A percentile compares a stretch with the other conserved stretches of the same genome.
These are phyloP conservation scores for Drosophila watanabei DNA, from an alignment of 1,140 invertebrate species.

Conservation along the genomic window DNA sequence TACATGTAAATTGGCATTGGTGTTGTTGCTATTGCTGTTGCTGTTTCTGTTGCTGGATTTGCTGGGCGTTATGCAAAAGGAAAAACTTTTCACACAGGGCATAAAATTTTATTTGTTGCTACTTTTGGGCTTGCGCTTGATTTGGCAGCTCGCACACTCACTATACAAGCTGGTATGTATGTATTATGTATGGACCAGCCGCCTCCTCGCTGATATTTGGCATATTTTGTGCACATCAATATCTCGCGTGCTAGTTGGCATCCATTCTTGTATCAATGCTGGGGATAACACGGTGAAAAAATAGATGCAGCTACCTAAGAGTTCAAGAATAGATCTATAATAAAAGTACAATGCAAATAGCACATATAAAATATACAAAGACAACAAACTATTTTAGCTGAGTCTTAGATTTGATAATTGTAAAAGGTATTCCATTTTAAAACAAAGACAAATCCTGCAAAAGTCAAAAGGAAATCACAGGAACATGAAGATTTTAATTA, in stretches of 20 bases:
- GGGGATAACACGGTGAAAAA: background rate
- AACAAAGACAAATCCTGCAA: background rate
- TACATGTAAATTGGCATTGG: conserved; percentile 77
- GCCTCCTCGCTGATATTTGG: conserved; percentile 63
- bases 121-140: conserved; percentile 83
- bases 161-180: conserved; percentile 7
- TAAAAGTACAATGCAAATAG: background rate
- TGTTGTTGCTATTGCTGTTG: conserved; percentile 28
- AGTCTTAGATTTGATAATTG: background rate
- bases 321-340: background rate
- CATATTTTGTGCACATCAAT: conserved; percentile 81
- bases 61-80: conserved; percentile 74
- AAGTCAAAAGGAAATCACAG: background rate
- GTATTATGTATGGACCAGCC: conserved; percentile 16
- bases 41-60: conserved; percentile 37
- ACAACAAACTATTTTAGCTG: background rate
- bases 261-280: conserved; percentile 39
- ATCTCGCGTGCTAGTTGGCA: conserved; percentile 81
- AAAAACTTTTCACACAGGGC: conserved; percentile 77
- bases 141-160: conserved; percentile 62
- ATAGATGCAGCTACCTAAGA: rapidly evolving
- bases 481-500: background rate
- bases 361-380: background rate
- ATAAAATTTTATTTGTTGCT: conserved; percentile 85
- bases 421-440: background rate